phyloP scores from a whole-genome alignment of 2,797 vertebrate species.

The Percopsis omiscomaycus region DNA sequence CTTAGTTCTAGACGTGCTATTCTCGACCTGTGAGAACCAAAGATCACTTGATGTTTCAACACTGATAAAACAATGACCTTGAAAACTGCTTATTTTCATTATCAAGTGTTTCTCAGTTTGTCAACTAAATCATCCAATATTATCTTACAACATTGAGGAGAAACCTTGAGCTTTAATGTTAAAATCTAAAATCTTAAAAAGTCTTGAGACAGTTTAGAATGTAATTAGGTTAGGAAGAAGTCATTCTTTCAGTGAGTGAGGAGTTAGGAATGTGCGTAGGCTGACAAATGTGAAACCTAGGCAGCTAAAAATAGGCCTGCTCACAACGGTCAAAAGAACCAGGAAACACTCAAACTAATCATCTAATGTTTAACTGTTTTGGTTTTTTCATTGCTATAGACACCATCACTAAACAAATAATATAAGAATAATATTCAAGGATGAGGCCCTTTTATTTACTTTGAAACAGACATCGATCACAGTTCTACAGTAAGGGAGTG shows the following conservation, averaged over 20 bases:
- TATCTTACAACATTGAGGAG: not conserved
- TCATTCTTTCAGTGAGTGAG: conserved; percentile 22
- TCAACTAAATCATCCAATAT: conserved; percentile 3
- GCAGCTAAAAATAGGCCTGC: conserved; percentile 20
- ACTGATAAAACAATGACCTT: not conserved
- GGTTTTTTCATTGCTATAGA: not conserved
- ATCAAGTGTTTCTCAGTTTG: not conserved
- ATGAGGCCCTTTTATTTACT: conserved; percentile 46
- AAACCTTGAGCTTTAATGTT: conserved; percentile 3
- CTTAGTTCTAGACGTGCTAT: not conserved
- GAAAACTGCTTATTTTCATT: not conserved
- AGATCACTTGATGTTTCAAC: not conserved
- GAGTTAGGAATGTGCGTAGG: conserved; percentile 51
- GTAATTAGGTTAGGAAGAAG: not conserved
- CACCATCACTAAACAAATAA: conserved; percentile 21
- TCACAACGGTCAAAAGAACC: not conserved
- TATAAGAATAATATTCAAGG: conserved; percentile 17
- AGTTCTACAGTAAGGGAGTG: conserved; percentile 10
- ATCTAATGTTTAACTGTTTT: too few species aligned
- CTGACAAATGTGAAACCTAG: not conserved
- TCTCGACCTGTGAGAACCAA: not conserved
- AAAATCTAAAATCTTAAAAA: conserved; percentile 4
- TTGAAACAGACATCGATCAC: conserved; percentile 30
- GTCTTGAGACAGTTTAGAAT: not conserved
- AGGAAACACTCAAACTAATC: too few species aligned